These are phyloP conservation scores for Abrostola tripartita DNA, from an alignment of 2,888 invertebrate genomes.

Conservation along the genomic window DNA sequence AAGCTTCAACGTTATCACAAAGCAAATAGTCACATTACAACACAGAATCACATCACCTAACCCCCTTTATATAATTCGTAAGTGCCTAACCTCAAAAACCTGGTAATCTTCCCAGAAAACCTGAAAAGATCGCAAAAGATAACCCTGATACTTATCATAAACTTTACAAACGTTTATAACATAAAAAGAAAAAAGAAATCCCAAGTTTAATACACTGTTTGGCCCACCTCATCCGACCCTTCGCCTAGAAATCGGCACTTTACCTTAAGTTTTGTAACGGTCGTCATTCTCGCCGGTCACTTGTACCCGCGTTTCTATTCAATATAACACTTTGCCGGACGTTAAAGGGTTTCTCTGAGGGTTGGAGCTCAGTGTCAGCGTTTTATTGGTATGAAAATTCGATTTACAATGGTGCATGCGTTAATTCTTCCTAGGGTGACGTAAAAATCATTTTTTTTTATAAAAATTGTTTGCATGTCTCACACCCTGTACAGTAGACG, in stretches of 20 bases:
- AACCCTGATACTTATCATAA: slow-evolving; percentile 13
- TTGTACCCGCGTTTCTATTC: slow-evolving; percentile 32
- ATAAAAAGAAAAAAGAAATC: slow-evolving; percentile 14
- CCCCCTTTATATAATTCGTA: not conserved
- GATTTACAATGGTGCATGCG: too few species aligned
- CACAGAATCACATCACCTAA: not conserved
- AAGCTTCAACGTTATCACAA: too few species aligned
- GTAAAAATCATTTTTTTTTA: too few species aligned
- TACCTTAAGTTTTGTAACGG: slow-evolving; percentile 9
- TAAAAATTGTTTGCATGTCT: too few species aligned
- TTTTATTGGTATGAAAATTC: slow-evolving; percentile 9
- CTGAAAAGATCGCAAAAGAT: slow-evolving; percentile 6
- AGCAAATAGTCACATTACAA: too few species aligned
- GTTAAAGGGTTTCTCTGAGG: slow-evolving; percentile 23
- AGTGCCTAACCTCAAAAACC: not conserved
- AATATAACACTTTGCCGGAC: slow-evolving; percentile 31
- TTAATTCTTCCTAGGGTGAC: too few species aligned
- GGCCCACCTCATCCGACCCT: slow-evolving; percentile 13
- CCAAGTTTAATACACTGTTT: slow-evolving; percentile 19
- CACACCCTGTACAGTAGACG: too few species aligned
- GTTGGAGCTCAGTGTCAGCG: slow-evolving; percentile 10
- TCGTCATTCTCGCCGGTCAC: slow-evolving; percentile 13
- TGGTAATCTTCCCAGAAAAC: not conserved
- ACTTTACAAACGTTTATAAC: slow-evolving; percentile 12
- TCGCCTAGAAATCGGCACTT: slow-evolving; percentile 24